Evolutionary conservation across 2,113 vertebrate genomes (phyloP).

Genomic region (Procavia capensis): DNA sequence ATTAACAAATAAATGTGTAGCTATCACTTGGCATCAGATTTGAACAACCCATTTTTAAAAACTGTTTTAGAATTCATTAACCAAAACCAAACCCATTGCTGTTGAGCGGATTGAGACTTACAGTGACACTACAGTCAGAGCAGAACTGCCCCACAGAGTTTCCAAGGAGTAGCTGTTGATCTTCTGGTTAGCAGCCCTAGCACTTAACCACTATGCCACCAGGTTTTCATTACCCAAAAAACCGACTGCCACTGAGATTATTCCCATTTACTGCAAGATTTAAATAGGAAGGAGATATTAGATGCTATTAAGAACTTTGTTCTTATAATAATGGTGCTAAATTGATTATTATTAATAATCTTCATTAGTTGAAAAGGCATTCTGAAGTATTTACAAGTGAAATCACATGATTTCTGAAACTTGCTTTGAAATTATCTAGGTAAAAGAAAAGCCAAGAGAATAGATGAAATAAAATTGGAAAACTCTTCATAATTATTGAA

Average conservation of each 20-base stretch:
- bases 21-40: background rate
- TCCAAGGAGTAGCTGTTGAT: too few species aligned
- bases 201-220: too few species aligned
- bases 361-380: background rate
- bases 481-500: background rate
- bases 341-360: background rate
- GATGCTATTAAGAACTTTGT: background rate
- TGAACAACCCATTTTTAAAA: background rate
- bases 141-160: too few species aligned
- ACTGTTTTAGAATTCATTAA: background rate
- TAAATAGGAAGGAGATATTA: background rate
- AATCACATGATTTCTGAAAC: background rate
- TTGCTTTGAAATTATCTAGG: background rate
- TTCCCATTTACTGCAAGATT: too few species aligned
- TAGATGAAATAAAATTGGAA: background rate
- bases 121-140: too few species aligned
- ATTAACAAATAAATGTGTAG: background rate
- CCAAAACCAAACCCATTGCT: too few species aligned
- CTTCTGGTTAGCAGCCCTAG: too few species aligned
- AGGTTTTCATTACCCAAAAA: too few species aligned
- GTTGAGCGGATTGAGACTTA: too few species aligned
- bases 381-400: background rate
- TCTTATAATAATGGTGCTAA: background rate
- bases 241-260: too few species aligned
- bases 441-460: background rate